Evolutionary conservation across 1,140 invertebrate species (phyloP), one percentile per base, ranked within the genome.

Genomic region (Drosophila pruinosa): DNA sequence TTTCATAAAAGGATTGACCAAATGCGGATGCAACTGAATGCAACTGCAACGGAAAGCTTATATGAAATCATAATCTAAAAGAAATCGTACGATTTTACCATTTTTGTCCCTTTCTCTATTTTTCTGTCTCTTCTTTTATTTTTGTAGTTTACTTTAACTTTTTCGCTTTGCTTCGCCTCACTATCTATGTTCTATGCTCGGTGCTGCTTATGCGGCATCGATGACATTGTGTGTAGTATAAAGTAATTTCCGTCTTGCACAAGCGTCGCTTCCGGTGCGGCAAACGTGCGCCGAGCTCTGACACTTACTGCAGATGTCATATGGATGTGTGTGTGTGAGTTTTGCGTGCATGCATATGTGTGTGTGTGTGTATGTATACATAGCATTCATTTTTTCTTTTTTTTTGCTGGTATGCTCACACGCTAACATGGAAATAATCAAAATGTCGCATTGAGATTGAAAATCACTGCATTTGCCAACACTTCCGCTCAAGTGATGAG

Each of bases 211-310:
- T 86, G 82, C 82, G 85, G 86, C 85, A 89, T 89, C 85, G 80
- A 89, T 89, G 85, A 89, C 85, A 89, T 89, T 88, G 82, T 88
- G 86, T 89, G 86, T 85, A 89, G 85, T 80, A 89, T 89, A 89
- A 89, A 89, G 85, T 89, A 89, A 89, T 89, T 89, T 89, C 85
- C 85, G 80, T 74, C 86, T 89, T 86, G 86, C 86, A 86, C 85
- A 89, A 89, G 85, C 86, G 70, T 78, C 69, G 78, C 80, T 89
- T 89, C 85, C 85, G 86, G 85, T 89, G 86, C 82, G 82, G 82
- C 82, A 88, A 88, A 88, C 82, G 82, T 88, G 82, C 82, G 72
- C 65, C 70, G 17, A 78, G 62, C 65, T 63, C 77, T 77, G 82
- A 88, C 81, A 86, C 81, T 85, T 85, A 74, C 81, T 81, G 77